Percentiles rank a stretch among this genome's conserved stretches.
Evolutionary conservation across 2,113 vertebrate genomes (phyloP).

Genomic region (Urocitellus parryii): DNA sequence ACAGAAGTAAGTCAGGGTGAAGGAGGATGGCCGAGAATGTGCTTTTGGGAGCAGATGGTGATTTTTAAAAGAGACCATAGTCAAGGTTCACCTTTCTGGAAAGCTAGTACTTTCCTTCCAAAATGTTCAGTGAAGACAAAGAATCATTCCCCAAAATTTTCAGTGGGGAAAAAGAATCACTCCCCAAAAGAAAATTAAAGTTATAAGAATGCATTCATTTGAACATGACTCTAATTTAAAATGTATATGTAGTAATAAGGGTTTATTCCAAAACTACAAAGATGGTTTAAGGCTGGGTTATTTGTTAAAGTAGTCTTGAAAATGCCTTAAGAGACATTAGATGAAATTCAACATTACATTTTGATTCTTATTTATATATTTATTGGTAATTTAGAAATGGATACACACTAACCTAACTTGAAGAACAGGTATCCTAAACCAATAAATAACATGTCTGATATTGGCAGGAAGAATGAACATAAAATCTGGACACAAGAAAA

Average conservation of each 20-base stretch:
- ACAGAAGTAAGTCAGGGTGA: not conserved
- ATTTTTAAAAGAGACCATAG: not conserved
- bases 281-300: not conserved
- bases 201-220: not conserved
- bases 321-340: not conserved
- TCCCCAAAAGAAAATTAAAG: not conserved
- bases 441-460: not conserved
- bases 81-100: not conserved
- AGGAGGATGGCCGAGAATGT: fast-evolving
- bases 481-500: not conserved
- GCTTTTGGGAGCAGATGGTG: not conserved
- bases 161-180: not conserved
- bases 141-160: not conserved
- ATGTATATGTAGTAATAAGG: not conserved
- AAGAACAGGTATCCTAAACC: not conserved
- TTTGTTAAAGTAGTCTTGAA: conserved; percentile 8
- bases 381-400: not conserved
- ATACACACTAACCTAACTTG: not conserved
- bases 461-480: not conserved
- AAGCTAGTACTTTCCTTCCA: not conserved
- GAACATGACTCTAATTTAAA: not conserved
- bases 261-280: not conserved
- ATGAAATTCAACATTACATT: not conserved
- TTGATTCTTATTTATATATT: not conserved
- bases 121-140: not conserved